Percentiles rank a stretch among this genome's conserved stretches.
Conservation (phyloP, 2,888 invertebrate species). For the Cenopis cana region DNA sequence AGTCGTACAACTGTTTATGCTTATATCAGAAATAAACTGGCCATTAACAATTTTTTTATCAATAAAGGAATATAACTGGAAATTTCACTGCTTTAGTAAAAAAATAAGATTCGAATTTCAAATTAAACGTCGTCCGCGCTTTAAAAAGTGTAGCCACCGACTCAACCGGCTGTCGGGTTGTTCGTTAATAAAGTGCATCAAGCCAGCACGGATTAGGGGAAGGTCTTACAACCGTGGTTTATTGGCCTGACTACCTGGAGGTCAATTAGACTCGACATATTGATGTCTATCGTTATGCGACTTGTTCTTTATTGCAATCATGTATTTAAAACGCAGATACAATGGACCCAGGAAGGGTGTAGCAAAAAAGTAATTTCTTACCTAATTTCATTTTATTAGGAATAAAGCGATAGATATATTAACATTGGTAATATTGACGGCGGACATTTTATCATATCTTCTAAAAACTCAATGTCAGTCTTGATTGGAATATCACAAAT, state of each 20-base stretch:
- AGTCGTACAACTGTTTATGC: not conserved
- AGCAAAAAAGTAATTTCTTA: no score
- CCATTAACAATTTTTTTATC: not conserved
- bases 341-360: no score
- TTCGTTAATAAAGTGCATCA: conserved; percentile 25
- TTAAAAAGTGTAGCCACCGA: conserved; percentile 24
- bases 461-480: no score
- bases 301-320: not conserved
- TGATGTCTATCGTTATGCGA: not conserved
- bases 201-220: conserved; percentile 19
- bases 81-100: not conserved
- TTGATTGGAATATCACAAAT: no score
- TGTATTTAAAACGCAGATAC: no score
- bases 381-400: no score
- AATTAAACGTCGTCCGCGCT: conserved; percentile 20
- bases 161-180: conserved; percentile 14
- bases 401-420: no score
- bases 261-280: not conserved
- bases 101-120: conserved; percentile 24
- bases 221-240: conserved; percentile 1
- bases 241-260: conserved; percentile 4
- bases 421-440: no score
- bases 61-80: conserved; percentile 4
- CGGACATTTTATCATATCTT: no score
- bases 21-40: conserved; percentile 5